A percentile compares a stretch with the other conserved stretches of the same genome.
phyloP scores from a whole-genome alignment of 2,113 vertebrate genomes.

The Pleuronectes platessa region DNA sequence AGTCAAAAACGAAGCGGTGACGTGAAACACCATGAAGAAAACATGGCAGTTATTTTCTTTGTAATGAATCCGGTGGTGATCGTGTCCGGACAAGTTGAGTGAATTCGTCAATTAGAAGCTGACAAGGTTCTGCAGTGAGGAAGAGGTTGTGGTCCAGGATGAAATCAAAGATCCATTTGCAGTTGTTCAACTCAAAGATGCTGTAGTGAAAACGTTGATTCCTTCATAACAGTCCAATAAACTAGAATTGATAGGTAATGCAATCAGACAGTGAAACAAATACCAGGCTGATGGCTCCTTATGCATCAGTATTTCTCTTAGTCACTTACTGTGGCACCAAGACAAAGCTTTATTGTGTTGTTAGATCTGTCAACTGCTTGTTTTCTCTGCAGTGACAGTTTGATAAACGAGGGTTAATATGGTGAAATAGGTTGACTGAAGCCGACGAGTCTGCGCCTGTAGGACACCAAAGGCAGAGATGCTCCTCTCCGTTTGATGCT shows the following conservation, averaged over 20 bases:
- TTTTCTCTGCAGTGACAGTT: conserved; percentile 63
- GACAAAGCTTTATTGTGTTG: conserved; percentile 46
- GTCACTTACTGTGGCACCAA: not conserved
- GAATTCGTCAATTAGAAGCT: conserved; percentile 7
- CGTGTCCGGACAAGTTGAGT: not conserved
- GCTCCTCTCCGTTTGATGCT: conserved; percentile 49
- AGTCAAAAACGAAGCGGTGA: not conserved
- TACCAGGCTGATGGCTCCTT: too few relatives aligned
- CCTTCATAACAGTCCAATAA: not conserved
- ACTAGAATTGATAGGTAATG: not conserved
- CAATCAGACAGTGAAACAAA: not conserved
- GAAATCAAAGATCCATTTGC: too few relatives aligned
- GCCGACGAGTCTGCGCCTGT: conserved; percentile 64
- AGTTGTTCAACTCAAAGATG: not conserved
- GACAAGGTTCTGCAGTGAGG: not conserved
- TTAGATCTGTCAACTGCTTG: conserved; percentile 35
- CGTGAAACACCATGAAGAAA: not conserved
- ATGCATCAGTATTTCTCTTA: not conserved
- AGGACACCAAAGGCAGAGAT: conserved; percentile 38
- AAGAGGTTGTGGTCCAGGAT: not conserved
- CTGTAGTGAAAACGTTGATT: not conserved
- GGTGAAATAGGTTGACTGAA: conserved; percentile 54
- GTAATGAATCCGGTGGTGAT: not conserved
- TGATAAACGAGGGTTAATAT: conserved; percentile 71
- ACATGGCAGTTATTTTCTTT: conserved; percentile 2